Evolutionary conservation across 1,140 invertebrate genomes (phyloP).

Genomic region (Polyergus mexicanus): DNA sequence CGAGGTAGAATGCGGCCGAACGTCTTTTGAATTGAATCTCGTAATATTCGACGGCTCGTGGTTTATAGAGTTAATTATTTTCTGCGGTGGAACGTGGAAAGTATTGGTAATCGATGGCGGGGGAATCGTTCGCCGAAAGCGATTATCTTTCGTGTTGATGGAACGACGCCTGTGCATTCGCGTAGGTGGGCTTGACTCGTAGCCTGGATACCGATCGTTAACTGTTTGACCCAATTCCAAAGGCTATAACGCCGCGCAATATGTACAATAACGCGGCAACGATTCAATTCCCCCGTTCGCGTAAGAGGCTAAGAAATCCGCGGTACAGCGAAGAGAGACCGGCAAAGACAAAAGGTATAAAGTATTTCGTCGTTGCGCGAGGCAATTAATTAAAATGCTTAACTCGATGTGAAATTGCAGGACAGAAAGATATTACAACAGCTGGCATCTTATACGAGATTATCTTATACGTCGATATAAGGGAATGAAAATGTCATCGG

Average conservation of each 20-base stretch:
- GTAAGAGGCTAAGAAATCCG: constrained; percentile 46
- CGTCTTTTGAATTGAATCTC: constrained; percentile 22
- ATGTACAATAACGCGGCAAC: constrained; percentile 58
- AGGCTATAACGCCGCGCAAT: constrained; percentile 47
- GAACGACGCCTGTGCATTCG: constrained; percentile 46
- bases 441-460: background rate
- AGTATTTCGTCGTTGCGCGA: background rate
- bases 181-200: constrained; percentile 51
- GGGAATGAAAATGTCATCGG: background rate
- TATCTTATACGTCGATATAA: background rate
- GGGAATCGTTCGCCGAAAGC: constrained; percentile 50
- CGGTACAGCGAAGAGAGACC: background rate
- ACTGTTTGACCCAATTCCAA: constrained; percentile 61
- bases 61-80: constrained; percentile 59
- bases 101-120: constrained; percentile 51
- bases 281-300: constrained; percentile 46
- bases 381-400: constrained; percentile 26
- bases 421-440: background rate
- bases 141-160: constrained; percentile 63
- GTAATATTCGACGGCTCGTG: constrained; percentile 39
- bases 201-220: constrained; percentile 59
- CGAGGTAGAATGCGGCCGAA: constrained; percentile 12
- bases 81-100: constrained; percentile 30
- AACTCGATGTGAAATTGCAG: background rate
- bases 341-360: background rate